A percentile compares a stretch with the other conserved stretches of the same genome.
Conservation (phyloP, 2,797 vertebrate species). For the Catamblyrhynchus diadema region DNA sequence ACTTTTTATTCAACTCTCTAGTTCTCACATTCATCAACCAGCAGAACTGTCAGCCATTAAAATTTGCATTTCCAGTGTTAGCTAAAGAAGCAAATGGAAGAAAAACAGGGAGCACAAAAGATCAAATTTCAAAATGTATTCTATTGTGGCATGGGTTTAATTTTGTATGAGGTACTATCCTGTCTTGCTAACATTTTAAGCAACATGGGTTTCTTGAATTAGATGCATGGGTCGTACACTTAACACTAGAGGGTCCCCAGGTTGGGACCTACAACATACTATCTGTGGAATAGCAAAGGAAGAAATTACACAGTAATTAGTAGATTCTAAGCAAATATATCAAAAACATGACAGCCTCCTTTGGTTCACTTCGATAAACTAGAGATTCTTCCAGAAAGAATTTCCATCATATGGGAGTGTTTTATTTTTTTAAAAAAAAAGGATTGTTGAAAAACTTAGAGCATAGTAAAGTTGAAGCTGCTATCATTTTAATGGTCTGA, state of each 20-base stretch:
- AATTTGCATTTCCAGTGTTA: background rate
- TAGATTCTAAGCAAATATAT: background rate
- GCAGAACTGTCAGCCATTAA: background rate
- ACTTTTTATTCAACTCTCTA: background rate
- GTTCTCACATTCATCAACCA: slow-evolving; percentile 7
- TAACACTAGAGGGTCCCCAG: background rate
- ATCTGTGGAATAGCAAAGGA: background rate
- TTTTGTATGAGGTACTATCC: background rate
- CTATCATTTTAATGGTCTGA: background rate
- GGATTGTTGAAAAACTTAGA: background rate
- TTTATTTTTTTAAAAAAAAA: background rate
- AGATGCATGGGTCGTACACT: background rate
- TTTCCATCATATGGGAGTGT: background rate
- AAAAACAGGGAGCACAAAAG: background rate
- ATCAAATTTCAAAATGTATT: background rate
- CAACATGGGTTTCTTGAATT: background rate
- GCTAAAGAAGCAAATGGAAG: background rate
- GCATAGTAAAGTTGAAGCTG: background rate
- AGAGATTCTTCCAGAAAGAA: background rate
- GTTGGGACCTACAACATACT: background rate
- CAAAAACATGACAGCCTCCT: background rate
- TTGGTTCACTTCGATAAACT: background rate
- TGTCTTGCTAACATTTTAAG: background rate
- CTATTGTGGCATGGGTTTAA: background rate
- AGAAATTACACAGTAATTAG: background rate